Conservation (phyloP, 2,888 invertebrate genomes). For the Cheilosia grossa region DNA sequence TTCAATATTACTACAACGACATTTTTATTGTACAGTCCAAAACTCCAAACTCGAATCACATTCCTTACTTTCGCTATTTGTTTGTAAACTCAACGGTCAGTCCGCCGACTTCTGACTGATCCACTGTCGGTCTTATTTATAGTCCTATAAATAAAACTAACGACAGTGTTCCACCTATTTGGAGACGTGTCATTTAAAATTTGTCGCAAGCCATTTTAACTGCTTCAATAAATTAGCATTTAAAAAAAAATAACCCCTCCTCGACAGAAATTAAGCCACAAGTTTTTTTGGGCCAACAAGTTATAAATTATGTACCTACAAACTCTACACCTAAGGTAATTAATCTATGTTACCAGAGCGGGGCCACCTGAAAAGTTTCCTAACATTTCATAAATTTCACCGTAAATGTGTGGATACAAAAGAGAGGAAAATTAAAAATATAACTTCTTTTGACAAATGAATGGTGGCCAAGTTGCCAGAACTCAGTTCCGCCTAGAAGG, state of each 20-base stretch:
- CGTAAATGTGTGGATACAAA: constrained; percentile 7
- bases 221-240: constrained; percentile 26
- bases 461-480: constrained; percentile 28
- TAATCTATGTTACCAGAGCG: constrained; percentile 21
- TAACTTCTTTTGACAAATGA: constrained; percentile 5
- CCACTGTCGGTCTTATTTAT: not conserved
- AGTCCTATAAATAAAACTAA: not conserved
- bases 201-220: constrained; percentile 24
- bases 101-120: no score
- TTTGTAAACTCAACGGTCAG: no score
- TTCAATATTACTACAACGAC: no score
- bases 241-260: not conserved
- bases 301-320: constrained; percentile 23
- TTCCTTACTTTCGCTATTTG: no score
- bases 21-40: no score
- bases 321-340: constrained; percentile 36
- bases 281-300: constrained; percentile 34
- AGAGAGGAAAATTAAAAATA: constrained; percentile 17
- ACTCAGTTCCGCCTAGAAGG: constrained; percentile 14
- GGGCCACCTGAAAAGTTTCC: constrained; percentile 33
- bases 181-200: constrained; percentile 6
- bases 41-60: no score
- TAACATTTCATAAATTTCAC: constrained; percentile 50
- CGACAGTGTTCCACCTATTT: constrained; percentile 1
- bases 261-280: constrained; percentile 15